Conservation (phyloP, 2,888 invertebrate genomes). For the Athalia rosae region DNA sequence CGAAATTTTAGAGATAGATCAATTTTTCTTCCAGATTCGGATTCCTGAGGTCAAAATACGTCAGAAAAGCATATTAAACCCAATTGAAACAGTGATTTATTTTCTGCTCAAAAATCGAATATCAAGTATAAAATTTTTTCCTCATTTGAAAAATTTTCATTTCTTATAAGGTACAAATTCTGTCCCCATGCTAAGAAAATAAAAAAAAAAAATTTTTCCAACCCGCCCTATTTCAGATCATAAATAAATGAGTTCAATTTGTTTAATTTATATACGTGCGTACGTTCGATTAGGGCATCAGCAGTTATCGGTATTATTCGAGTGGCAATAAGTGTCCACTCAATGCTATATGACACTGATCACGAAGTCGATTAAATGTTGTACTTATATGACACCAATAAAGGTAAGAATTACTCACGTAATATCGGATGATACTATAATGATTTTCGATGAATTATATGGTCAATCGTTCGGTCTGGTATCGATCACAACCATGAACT, state of each 20-base stretch:
- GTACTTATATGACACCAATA: background rate
- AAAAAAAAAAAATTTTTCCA: too few relatives aligned
- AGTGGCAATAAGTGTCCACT: constrained; percentile 34
- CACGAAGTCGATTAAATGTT: background rate
- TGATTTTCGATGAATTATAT: constrained; percentile 23
- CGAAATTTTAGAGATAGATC: too few relatives aligned
- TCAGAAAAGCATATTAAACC: too few relatives aligned
- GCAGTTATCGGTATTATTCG: constrained; percentile 24
- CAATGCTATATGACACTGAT: constrained; percentile 13
- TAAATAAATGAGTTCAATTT: background rate
- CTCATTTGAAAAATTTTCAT: too few relatives aligned
- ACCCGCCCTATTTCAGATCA: background rate
- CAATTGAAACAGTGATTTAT: too few relatives aligned
- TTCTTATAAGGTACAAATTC: too few relatives aligned
- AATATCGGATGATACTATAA: background rate
- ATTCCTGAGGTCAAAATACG: too few relatives aligned
- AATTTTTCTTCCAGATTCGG: too few relatives aligned
- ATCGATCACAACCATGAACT: background rate
- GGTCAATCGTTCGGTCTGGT: background rate
- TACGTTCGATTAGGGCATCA: background rate
- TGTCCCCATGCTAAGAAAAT: too few relatives aligned
- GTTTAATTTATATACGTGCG: background rate
- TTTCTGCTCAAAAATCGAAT: too few relatives aligned
- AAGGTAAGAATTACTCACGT: constrained; percentile 6
- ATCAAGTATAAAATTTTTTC: too few relatives aligned